Evolutionary conservation across 2,113 vertebrate species (phyloP), one percentile per base, ranked within the genome.

Genomic region (Gymnobelideus leadbeateri): DNA sequence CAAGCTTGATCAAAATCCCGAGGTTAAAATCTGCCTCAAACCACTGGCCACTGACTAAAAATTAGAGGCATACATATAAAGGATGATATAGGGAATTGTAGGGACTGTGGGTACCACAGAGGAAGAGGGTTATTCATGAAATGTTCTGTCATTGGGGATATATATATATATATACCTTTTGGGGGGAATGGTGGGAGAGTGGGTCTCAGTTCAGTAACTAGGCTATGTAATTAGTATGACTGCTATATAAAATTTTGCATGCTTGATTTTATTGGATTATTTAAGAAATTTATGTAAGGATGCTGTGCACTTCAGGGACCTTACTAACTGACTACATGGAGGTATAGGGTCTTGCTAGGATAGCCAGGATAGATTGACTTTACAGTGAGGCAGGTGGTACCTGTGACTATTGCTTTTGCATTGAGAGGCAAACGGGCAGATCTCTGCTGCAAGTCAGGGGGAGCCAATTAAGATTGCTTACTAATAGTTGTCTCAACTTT

Each of bases 201-300:
- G 11, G 91, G 61, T 77, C 37, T 97, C 23, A 89, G 11, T 94
- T 95, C 21, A 52, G 21, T 28, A 49, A 37, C 12, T n/a, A 4
- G 61, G 37, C 14, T 68, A 19, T 3, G 12, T 68, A 14, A 8
- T 68, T 89, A 12, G 0, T 93, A 92, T 94, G 46, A 94, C 43
- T 52, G 51, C 14, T 52, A 92, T 25, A 92, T 14, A 28, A 43
- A 92, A 68, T 94, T 89, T 53, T 91, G 50, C 47, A 21, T 91
- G 7, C 61, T 91, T 12, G 8, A 91, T 92, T 90, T 96, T 94
- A 1, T 91, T 47, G 28, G 84, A 23, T 28, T 96, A 47, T 93
- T 92, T 94, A 52, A 95, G 91, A 90, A 89, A 95, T 84, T 91
- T 95, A 89, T 93, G 12, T 26, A 96, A 96, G 31, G 51, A 12